Percentiles rank a stretch among this genome's conserved stretches.
Evolutionary conservation across 2,888 invertebrate species (phyloP).

Genomic region (Amphipoea oculea): DNA sequence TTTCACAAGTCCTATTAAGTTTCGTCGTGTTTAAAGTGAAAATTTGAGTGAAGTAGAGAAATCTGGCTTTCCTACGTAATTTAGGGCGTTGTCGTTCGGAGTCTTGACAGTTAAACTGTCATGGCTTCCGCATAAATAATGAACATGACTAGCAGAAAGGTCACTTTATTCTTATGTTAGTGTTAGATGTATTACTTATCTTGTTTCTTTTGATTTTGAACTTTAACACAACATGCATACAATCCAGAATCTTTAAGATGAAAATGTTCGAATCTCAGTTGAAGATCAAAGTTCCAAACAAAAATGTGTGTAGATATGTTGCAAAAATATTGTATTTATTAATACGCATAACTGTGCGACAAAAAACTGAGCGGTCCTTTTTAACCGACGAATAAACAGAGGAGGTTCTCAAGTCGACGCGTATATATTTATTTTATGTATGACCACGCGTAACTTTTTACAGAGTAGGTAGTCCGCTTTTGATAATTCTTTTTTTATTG

Average conservation of each 20-base stretch:
- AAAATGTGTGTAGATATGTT: background rate
- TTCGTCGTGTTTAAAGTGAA: conserved; percentile 23
- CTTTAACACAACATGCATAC: background rate
- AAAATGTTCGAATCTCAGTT: background rate
- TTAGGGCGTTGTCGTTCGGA: background rate
- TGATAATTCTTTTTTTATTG: too few species aligned
- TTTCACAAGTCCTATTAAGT: background rate
- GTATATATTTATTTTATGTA: too few species aligned
- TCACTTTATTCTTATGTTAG: background rate
- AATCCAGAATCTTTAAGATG: background rate
- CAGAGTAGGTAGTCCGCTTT: too few species aligned
- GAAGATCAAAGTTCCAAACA: background rate
- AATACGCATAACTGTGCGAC: background rate
- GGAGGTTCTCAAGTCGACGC: too few species aligned
- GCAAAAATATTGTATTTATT: background rate
- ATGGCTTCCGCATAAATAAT: conserved; percentile 30
- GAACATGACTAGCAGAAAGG: conserved; percentile 15
- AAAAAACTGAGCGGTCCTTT: background rate
- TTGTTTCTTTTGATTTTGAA: conserved; percentile 1
- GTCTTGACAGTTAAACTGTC: conserved; percentile 8
- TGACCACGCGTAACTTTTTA: too few species aligned
- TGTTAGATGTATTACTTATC: background rate
- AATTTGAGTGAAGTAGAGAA: conserved; percentile 36
- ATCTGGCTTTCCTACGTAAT: conserved; percentile 10
- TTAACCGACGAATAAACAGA: too few species aligned